Evolutionary conservation across 2,888 invertebrate species (phyloP), one percentile per base, ranked within the genome.

Genomic region (Agrotis exclamationis): DNA sequence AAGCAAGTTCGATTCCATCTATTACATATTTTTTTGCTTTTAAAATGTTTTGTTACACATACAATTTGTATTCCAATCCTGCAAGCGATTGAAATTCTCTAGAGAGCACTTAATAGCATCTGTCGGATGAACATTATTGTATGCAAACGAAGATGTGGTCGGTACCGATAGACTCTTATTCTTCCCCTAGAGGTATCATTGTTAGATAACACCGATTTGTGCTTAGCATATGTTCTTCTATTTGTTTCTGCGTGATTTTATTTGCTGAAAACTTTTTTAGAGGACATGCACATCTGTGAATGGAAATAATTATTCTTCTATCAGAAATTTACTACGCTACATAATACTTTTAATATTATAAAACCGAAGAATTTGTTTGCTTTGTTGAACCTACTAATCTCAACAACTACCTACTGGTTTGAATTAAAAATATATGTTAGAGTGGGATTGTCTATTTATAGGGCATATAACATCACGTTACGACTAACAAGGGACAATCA

Each of bases 91-190:
- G 39, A 13, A 58, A 60, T 16, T 24, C 76, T 28, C 50, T 13
- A 24, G 18, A 47, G 45, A 1, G n/a, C 24, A 47, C 18, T 24
- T 45, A 68, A 76, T 54, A 56, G 24, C n/a, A 48, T 60, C 22
- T 39, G 22, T 22, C 7, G 13, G 11, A 48, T 18, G 22, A n/a
- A 39, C 44, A 45, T 56, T 28, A 45, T 13, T 20, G n/a, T 48
- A 76, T 76, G 76, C 60, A 51, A 60, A 60, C 20, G 11, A 24
- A 50, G 45, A 28, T 51, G 54, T 13, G 54, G 33, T 56, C 24
- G 20, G 39, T 14, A 20, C 20, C 20, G 6, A 73, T 65, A 51
- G 18, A 20, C 47, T 16, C 24, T 58, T 57, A 66, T 58, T 47
- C 47, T 33, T n/a, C 48, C 44, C 22, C 28, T 5, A 22, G 54